Base-by-base conservation (phyloP, 2,797 vertebrate species). In the Craterocephalus amniculus region DNA sequence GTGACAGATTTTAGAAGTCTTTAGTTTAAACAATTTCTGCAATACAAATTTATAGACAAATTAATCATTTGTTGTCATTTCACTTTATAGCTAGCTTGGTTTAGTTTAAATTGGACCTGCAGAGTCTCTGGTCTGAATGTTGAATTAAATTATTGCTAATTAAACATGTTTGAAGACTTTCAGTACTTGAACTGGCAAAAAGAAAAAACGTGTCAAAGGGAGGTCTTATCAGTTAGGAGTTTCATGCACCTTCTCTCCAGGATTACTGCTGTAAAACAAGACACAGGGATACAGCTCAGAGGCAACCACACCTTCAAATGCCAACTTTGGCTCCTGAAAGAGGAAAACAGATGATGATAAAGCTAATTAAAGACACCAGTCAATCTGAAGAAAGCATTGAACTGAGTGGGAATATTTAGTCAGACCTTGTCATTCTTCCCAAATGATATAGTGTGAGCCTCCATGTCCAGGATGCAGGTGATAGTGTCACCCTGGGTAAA, bases 231-330 rank as follows among this genome's bases (percentile, higher is more conserved):
- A 43, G 40, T 32, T 38, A 8, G 14, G 8, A 34, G n/a, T 32
- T 58, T 58, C 0, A 16, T 36, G 29, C 73, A 95, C 95, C 93
- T 95, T 95, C 77, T 95, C 95, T 81, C 95, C 95, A 74, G 95
- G 95, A 80, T 95, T 95, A 72, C 95, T 95, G 91, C 95, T 95
- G 80, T 95, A 95, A 90, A 95, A 95, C 75, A 95, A 70, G 49
- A 95, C 94, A 87, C 95, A 95, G 0, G 95, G 95, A 78, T 94
- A 94, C 5, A 95, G 82, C 66, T 95, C 95, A 14, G 92, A 90
- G 13, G 93, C 93, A 24, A 94, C 93, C 71, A 95, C 93, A 54
- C 93, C 91, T 88, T 95, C 95, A 92, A 95, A 95, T 0, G 94
- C 95, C 86, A 95, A 74, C 80, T 94, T 95, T 59, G 95, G 94